Conservation (phyloP, 2,797 vertebrate species). For the Hypotaenidia philippensis region DNA sequence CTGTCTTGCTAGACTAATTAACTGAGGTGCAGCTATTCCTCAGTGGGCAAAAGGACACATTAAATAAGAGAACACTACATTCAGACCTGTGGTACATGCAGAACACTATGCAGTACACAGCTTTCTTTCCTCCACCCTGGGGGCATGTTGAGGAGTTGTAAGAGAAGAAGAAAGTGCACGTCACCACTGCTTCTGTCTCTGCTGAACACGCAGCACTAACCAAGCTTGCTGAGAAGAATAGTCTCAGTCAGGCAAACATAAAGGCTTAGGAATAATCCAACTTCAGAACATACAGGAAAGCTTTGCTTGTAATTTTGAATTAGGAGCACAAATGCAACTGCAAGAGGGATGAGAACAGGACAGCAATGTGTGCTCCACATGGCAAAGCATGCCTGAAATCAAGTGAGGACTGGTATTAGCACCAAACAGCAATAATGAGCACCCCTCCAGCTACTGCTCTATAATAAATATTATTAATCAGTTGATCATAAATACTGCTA, state of each 20-base stretch:
- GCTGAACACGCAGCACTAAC: background rate
- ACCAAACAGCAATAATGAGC: background rate
- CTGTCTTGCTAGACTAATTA: background rate
- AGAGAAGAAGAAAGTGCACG: background rate
- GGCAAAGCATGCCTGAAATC: background rate
- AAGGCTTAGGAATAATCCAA: background rate
- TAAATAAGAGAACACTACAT: background rate
- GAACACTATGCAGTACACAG: background rate
- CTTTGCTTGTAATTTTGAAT: background rate
- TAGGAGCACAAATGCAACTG: background rate
- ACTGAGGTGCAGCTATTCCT: background rate
- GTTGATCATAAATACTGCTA: background rate
- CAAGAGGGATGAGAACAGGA: accelerated
- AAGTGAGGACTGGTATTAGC: background rate
- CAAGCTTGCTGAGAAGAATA: background rate
- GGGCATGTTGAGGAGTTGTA: accelerated
- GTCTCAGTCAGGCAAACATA: background rate
- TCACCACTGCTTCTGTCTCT: background rate
- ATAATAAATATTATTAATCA: background rate
- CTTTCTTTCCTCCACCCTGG: background rate
- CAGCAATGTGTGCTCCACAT: accelerated
- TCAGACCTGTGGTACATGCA: background rate
- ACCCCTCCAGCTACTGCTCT: background rate
- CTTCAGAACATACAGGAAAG: background rate
- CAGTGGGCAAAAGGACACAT: background rate